Evolutionary conservation across 2,888 invertebrate genomes (phyloP).

Genomic region (Drosophila ezoana): DNA sequence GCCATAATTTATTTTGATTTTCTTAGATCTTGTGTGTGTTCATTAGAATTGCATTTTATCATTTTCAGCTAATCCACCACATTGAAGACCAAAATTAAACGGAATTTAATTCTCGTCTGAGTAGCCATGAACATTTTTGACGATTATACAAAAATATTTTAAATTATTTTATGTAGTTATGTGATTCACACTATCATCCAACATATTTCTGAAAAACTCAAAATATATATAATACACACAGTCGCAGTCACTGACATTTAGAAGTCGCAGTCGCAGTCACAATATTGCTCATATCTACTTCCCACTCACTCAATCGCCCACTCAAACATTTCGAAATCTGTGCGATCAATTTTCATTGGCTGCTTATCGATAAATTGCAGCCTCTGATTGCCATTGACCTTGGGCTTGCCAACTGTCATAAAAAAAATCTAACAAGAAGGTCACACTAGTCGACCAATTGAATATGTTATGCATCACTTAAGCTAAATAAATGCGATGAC

Average conservation of each 20-base stretch:
- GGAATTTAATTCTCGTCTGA: no score
- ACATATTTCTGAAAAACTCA: no score
- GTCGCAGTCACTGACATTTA: neutral
- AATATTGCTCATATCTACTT: conserved; percentile 5
- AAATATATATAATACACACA: no score
- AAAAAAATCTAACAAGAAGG: conserved; percentile 32
- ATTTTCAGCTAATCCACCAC: no score
- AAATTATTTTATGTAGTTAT: no score
- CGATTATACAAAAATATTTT: no score
- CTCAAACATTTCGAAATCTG: conserved; percentile 27
- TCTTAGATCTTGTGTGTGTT: no score
- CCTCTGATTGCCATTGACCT: conserved; percentile 30
- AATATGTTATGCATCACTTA: conserved; percentile 27
- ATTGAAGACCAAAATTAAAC: no score
- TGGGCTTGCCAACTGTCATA: conserved; percentile 16
- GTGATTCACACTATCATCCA: no score
- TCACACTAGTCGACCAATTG: conserved; percentile 34
- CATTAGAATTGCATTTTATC: no score
- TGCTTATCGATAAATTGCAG: conserved; percentile 40
- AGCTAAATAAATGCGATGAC: conserved; percentile 33
- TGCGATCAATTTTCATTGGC: conserved; percentile 31
- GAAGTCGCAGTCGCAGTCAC: neutral
- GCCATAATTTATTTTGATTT: no score
- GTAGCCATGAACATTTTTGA: no score
- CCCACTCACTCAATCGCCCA: conserved; percentile 2